Conservation (phyloP, 2,888 invertebrate genomes). For the Apamea sordens region DNA sequence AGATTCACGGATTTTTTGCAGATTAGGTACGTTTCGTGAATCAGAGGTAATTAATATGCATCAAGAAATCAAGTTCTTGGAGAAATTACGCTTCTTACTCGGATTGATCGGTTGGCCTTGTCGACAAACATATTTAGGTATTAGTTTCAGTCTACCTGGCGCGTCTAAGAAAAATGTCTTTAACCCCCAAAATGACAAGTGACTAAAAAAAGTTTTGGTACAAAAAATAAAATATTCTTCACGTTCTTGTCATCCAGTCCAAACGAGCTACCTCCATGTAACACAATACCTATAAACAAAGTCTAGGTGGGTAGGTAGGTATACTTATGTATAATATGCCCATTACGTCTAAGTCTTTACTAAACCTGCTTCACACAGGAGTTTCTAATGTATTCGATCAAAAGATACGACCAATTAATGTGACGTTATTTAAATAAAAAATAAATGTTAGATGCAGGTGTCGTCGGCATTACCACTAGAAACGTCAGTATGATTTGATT, state of each 20-base stretch:
- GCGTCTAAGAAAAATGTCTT: not conserved
- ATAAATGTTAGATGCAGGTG: constrained; percentile 70
- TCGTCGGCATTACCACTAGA: constrained; percentile 49
- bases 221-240: not conserved
- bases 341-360: constrained; percentile 27
- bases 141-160: not conserved
- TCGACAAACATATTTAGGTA: not conserved
- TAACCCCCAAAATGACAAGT: not conserved
- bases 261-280: not conserved
- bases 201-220: not conserved
- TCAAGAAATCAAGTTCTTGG: not conserved
- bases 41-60: not conserved
- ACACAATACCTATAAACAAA: not conserved
- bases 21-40: no score
- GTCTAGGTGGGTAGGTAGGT: not conserved
- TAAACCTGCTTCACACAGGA: constrained; percentile 6
- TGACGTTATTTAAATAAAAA: constrained; percentile 69
- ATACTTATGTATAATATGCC: not conserved
- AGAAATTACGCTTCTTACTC: not conserved
- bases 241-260: not conserved
- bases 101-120: not conserved
- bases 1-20: no score
- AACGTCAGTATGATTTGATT: constrained; percentile 44
- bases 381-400: constrained; percentile 54
- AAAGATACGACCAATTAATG: constrained; percentile 77